Evolutionary conservation across 2,888 invertebrate genomes (phyloP).

Genomic region (Microctonus hyperodae): DNA sequence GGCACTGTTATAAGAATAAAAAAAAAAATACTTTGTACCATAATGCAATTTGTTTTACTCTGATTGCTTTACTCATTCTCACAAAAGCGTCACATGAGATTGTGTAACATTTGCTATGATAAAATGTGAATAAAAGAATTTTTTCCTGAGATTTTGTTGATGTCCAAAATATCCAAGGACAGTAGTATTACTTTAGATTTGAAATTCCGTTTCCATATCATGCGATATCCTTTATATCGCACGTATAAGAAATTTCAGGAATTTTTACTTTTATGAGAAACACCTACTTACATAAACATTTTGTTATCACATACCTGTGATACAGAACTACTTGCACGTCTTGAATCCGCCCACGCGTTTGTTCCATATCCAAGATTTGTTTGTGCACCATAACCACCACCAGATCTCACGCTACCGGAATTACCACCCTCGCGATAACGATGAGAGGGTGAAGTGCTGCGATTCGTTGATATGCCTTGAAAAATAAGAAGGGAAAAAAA

Average conservation of each 20-base stretch:
- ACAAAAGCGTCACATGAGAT: background rate
- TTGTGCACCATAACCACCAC: conserved; percentile 62
- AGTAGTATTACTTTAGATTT: background rate
- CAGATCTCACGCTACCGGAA: conserved; percentile 63
- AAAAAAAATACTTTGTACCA: background rate
- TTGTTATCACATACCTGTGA: conserved; percentile 71
- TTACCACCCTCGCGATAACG: conserved; percentile 64
- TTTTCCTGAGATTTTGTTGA: background rate
- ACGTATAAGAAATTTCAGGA: background rate
- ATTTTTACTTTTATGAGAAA: background rate
- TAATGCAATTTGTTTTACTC: conserved; percentile 7
- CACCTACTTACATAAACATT: background rate
- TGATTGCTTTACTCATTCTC: conserved; percentile 15
- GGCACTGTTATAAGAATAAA: background rate
- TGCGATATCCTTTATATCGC: background rate
- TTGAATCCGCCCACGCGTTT: conserved; percentile 68
- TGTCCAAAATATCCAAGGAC: background rate
- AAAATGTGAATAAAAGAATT: conserved; percentile 16
- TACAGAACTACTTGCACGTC: conserved; percentile 76
- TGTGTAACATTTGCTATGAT: background rate
- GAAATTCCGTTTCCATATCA: background rate
- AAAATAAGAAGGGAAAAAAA: background rate
- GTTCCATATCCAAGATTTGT: conserved; percentile 65
- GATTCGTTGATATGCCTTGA: conserved; percentile 50
- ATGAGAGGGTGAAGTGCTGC: conserved; percentile 71